Percentiles rank a stretch among this genome's conserved stretches.
Conservation (phyloP, 2,888 invertebrate genomes). For the Lepidochrysops patricia region DNA sequence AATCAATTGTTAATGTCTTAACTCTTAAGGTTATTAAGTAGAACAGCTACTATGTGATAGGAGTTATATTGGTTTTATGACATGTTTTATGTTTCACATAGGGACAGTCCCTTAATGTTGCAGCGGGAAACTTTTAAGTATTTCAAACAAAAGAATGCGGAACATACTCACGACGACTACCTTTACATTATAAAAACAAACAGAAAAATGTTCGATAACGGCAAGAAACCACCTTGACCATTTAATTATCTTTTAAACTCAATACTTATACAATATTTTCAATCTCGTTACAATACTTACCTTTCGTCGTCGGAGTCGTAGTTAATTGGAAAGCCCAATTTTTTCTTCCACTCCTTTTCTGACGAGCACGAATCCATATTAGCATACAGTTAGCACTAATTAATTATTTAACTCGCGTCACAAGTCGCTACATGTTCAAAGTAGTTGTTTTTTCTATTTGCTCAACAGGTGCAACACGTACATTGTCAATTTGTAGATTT, state of each 20-base stretch:
- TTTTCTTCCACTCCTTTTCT: conserved; percentile 66
- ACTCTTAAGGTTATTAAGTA: no score
- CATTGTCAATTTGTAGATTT: background rate
- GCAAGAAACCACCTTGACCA: conserved; percentile 18
- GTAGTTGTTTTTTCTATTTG: background rate
- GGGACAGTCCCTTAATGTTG: background rate
- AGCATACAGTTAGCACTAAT: conserved; percentile 16
- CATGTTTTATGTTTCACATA: background rate
- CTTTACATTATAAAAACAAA: background rate
- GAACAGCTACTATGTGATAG: no score
- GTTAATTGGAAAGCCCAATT: conserved; percentile 65
- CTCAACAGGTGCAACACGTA: background rate
- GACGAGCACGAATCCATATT: conserved; percentile 45
- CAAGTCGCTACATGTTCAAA: conserved; percentile 22
- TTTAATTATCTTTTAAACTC: conserved; percentile 11
- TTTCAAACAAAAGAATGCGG: background rate
- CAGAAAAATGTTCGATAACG: background rate
- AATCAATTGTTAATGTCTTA: no score
- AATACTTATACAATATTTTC: conserved; percentile 8
- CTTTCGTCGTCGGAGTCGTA: conserved; percentile 64
- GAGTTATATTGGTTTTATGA: no score
- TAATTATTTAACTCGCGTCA: conserved; percentile 19
- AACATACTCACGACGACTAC: background rate
- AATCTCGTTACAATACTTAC: conserved; percentile 40
- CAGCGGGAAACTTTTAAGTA: background rate